Percentiles rank a stretch among this genome's conserved stretches.
Evolutionary conservation across 92 coral and sea anemone genomes (phyloP).

Genomic region (Paramuricea clavata): DNA sequence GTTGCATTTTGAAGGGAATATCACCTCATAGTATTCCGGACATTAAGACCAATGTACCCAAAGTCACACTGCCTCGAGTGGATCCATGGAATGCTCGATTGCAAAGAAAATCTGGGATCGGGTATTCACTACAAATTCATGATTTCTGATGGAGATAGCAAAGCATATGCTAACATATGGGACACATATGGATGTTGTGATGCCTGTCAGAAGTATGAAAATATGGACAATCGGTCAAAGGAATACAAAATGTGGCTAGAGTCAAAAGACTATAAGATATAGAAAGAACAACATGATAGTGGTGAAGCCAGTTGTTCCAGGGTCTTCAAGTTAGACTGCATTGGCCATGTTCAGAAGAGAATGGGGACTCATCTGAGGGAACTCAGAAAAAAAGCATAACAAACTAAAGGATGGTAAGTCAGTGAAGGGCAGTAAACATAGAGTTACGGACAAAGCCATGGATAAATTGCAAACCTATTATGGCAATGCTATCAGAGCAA

Average conservation of each 20-base stretch:
- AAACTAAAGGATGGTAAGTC: constrained; percentile 52
- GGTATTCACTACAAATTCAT: constrained; percentile 53
- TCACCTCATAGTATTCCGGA: too few species aligned
- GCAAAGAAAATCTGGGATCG: constrained; percentile 54
- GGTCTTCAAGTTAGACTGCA: too few species aligned
- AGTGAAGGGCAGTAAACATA: constrained; percentile 48
- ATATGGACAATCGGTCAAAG: too few species aligned
- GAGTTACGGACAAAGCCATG: constrained; percentile 33
- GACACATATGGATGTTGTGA: too few species aligned
- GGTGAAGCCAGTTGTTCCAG: constrained; percentile 56
- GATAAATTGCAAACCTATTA: too few species aligned
- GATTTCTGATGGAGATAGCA: too few species aligned
- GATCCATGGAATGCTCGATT: too few species aligned
- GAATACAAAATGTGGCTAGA: constrained; percentile 50
- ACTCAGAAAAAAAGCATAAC: constrained; percentile 28
- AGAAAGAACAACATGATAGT: constrained; percentile 48
- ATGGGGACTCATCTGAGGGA: constrained; percentile 53
- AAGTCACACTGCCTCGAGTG: constrained; percentile 51
- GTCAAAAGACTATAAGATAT: constrained; percentile 24
- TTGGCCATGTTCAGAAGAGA: too few species aligned
- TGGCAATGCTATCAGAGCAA: too few species aligned
- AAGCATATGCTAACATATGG: too few species aligned
- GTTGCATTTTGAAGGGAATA: too few species aligned
- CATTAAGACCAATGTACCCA: constrained; percentile 56
- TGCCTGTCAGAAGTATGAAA: too few species aligned